A percentile compares a stretch with the other conserved stretches of the same genome.
These are phyloP conservation scores for Drosophila navojoa DNA, from an alignment of 1,140 invertebrate species.

Conservation along the genomic window DNA sequence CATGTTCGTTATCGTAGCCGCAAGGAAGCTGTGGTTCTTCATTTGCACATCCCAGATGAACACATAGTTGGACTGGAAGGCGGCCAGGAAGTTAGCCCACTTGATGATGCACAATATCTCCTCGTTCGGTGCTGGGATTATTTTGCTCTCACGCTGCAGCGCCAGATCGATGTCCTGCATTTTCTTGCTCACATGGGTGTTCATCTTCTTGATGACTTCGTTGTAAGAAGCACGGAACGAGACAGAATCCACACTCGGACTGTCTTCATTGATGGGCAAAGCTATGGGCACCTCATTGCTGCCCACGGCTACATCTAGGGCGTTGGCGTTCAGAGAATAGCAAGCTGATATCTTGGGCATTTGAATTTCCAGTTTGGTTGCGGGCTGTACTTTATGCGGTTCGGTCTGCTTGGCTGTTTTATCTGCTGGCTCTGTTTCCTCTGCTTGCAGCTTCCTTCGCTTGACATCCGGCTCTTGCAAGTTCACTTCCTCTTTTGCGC, in stretches of 20 bases:
- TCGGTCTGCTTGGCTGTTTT: background rate
- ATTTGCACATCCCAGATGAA: constrained; percentile 79
- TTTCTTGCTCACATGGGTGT: constrained; percentile 75
- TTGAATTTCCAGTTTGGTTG: constrained; percentile 43
- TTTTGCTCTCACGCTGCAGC: constrained; percentile 73
- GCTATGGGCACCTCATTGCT: background rate
- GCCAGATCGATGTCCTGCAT: constrained; percentile 82
- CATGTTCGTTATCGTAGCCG: constrained; percentile 68
- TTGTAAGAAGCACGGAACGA: constrained; percentile 58
- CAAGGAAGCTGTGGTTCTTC: constrained; percentile 58
- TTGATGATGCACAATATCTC: constrained; percentile 78
- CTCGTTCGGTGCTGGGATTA: constrained; percentile 74
- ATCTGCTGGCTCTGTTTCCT: background rate
- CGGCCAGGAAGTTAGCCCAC: constrained; percentile 75
- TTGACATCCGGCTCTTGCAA: constrained; percentile 4
- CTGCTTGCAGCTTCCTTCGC: constrained; percentile 7
- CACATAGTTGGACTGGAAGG: constrained; percentile 65
- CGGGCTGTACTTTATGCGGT: background rate
- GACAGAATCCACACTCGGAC: constrained; percentile 10
- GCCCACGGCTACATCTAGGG: constrained; percentile 30
- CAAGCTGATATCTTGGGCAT: constrained; percentile 67
- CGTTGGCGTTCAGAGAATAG: constrained; percentile 54
- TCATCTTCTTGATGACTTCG: constrained; percentile 77
- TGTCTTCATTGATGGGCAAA: background rate
- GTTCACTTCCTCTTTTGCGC: background rate